phyloP scores from a whole-genome alignment of 2,797 vertebrate species.

The Clarias platycephalus region DNA sequence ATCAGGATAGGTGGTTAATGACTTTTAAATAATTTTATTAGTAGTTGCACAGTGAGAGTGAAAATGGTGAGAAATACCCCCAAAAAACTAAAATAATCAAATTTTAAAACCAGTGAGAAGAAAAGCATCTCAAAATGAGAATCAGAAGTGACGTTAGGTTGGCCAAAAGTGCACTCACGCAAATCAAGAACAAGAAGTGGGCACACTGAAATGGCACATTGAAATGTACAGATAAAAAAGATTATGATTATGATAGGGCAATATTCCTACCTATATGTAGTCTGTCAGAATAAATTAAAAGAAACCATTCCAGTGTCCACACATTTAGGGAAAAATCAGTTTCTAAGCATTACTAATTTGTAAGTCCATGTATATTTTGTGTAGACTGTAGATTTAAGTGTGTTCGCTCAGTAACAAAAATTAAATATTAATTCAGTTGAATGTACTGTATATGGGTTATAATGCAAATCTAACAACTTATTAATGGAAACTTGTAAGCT shows the following conservation, averaged over 20 bases:
- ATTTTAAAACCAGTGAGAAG: background rate
- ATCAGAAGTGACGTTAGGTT: background rate
- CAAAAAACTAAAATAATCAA: background rate
- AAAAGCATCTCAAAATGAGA: background rate
- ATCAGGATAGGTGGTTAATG: background rate
- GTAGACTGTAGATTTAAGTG: background rate
- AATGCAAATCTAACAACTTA: background rate
- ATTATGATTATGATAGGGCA: background rate
- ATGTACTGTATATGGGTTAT: background rate
- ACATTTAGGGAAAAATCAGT: background rate
- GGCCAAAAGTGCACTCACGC: background rate
- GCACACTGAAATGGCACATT: background rate
- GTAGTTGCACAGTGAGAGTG: too few relatives aligned
- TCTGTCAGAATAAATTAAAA: background rate
- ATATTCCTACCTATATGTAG: background rate
- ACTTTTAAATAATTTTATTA: background rate
- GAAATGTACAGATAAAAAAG: background rate
- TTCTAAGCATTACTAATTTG: background rate
- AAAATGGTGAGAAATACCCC: background rate
- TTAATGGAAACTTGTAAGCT: background rate
- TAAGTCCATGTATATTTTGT: background rate
- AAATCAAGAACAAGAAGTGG: background rate
- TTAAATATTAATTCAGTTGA: background rate
- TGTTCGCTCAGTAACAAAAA: background rate
- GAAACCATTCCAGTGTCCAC: background rate